These are phyloP conservation scores for Elmis aenea DNA, from an alignment of 2,888 invertebrate species.

Conservation along the genomic window DNA sequence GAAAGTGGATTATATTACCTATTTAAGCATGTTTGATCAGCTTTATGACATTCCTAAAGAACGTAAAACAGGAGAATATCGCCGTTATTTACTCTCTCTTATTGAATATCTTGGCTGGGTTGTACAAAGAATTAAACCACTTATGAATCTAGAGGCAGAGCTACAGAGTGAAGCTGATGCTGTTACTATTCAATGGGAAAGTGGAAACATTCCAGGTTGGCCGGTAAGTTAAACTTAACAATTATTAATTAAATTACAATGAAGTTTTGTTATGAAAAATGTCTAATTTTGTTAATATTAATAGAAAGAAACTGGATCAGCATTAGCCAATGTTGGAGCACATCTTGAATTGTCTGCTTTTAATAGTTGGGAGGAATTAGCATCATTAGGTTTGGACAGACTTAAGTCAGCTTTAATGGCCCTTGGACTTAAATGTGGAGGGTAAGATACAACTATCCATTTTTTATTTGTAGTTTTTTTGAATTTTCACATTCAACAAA, in stretches of 20 bases:
- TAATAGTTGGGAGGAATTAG: constrained; percentile 94
- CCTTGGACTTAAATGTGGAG: constrained; percentile 95
- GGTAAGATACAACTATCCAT: constrained; percentile 47
- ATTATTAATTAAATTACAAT: constrained; percentile 7
- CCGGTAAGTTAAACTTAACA: constrained; percentile 53
- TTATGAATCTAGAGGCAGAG: constrained; percentile 76
- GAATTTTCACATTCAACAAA: background rate
- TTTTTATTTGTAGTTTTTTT: constrained; percentile 5
- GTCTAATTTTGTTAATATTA: constrained; percentile 24
- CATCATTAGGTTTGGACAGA: constrained; percentile 93
- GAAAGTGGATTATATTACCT: constrained; percentile 94
- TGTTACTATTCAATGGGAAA: constrained; percentile 83
- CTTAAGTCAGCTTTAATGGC: constrained; percentile 97
- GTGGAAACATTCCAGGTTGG: constrained; percentile 92
- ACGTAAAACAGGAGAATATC: constrained; percentile 80
- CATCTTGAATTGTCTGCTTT: constrained; percentile 98
- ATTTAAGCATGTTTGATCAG: constrained; percentile 89
- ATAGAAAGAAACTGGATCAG: constrained; percentile 89
- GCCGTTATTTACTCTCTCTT: constrained; percentile 77
- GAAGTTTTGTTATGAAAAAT: constrained; percentile 4
- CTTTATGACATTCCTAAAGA: constrained; percentile 92
- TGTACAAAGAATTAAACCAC: constrained; percentile 76
- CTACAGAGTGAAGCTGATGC: constrained; percentile 72
- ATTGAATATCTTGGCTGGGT: constrained; percentile 84
- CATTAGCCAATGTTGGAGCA: constrained; percentile 89